Evolutionary conservation across 2,888 invertebrate genomes (phyloP).

Genomic region (Dichetophora obliterata): DNA sequence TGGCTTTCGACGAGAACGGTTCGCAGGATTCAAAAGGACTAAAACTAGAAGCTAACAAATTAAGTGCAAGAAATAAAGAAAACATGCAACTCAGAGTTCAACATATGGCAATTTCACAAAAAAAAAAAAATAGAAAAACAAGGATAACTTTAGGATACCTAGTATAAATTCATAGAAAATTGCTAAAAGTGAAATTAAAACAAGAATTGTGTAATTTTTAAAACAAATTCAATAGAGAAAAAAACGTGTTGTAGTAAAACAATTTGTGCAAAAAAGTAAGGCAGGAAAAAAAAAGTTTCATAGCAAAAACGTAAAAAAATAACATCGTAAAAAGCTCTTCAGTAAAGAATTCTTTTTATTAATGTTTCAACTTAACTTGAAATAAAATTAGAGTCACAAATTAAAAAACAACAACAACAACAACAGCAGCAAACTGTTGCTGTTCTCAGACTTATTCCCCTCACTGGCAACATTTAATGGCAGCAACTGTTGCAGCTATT

Average conservation of each 20-base stretch:
- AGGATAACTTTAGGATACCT: conserved; percentile 31
- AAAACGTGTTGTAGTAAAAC: conserved; percentile 18
- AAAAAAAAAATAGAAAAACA: background rate
- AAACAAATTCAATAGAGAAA: conserved; percentile 5
- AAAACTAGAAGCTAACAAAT: conserved; percentile 37
- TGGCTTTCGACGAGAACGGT: conserved; percentile 64
- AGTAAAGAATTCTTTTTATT: background rate
- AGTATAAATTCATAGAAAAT: conserved; percentile 30
- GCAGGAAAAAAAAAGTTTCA: background rate
- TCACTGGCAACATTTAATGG: no score
- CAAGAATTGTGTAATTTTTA: background rate
- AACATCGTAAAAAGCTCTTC: background rate
- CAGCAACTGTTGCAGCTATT: conserved; percentile 49
- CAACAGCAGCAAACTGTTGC: conserved; percentile 58
- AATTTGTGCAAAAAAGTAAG: background rate
- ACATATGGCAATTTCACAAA: background rate
- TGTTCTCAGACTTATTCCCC: no score
- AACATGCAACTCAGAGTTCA: background rate
- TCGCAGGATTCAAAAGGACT: conserved; percentile 47
- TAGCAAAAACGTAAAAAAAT: conserved; percentile 9
- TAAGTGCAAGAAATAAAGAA: background rate
- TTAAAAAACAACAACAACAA: conserved; percentile 3
- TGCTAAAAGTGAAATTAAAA: background rate
- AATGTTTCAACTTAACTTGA: no score
- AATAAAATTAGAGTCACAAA: no score